These are phyloP conservation scores for Pelecanus crispus DNA, from an alignment of 2,113 vertebrate species.

Conservation along the genomic window DNA sequence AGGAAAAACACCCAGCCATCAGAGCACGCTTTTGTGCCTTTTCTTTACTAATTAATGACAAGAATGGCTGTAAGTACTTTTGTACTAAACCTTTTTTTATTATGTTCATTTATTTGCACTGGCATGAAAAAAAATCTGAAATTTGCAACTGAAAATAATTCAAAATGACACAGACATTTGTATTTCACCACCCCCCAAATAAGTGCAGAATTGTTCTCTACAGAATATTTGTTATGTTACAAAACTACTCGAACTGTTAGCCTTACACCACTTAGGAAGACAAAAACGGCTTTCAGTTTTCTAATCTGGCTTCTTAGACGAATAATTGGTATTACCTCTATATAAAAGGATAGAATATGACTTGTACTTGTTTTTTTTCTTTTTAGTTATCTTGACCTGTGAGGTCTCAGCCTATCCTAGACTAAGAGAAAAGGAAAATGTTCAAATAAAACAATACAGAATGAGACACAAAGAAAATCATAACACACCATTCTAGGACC, in stretches of 20 bases:
- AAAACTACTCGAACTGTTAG: not conserved
- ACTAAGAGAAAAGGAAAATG: conserved; percentile 27
- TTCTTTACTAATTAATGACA: not conserved
- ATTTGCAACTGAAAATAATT: not conserved
- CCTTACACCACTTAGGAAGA: not conserved
- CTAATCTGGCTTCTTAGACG: not conserved
- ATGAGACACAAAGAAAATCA: not conserved
- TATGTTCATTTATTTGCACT: not conserved
- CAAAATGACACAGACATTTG: not conserved
- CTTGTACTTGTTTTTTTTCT: not conserved
- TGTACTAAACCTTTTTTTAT: not conserved
- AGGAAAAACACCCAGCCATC: not conserved
- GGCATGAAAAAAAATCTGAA: not conserved
- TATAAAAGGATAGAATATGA: not conserved
- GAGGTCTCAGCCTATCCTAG: conserved; percentile 46
- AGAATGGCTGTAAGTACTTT: not conserved
- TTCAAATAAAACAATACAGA: not conserved
- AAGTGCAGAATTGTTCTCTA: not conserved
- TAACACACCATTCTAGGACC: fast-evolving
- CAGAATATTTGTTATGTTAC: not conserved
- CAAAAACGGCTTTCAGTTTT: not conserved
- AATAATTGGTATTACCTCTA: not conserved
- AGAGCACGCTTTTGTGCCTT: not conserved
- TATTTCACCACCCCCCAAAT: not conserved
- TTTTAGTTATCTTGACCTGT: conserved; percentile 43